A percentile compares a stretch with the other conserved stretches of the same genome.
Conservation (phyloP, 2,113 vertebrate species). For the Caranx melampygus region DNA sequence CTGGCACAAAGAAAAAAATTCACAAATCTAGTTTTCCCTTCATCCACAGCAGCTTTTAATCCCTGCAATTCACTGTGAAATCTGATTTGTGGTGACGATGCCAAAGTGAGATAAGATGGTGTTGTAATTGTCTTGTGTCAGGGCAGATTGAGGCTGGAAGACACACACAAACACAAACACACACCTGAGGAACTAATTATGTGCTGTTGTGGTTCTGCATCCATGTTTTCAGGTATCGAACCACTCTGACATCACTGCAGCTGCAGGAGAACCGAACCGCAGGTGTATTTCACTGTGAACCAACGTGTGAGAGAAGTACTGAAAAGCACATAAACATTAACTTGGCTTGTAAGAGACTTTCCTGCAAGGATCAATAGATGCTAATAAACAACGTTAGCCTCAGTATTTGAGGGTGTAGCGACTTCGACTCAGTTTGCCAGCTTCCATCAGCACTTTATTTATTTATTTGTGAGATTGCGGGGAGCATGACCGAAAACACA, state of each 20-base stretch:
- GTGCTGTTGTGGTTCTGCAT: background rate
- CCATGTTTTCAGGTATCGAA: background rate
- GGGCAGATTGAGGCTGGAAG: slow-evolving; percentile 10
- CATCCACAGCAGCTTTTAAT: slow-evolving; percentile 21
- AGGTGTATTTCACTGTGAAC: background rate
- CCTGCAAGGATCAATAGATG: slow-evolving; percentile 35
- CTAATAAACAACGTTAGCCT: slow-evolving; percentile 9
- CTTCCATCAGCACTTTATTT: slow-evolving; percentile 17
- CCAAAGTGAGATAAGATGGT: slow-evolving; percentile 51
- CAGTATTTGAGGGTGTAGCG: background rate
- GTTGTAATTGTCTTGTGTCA: slow-evolving; percentile 51
- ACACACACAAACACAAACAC: slow-evolving; percentile 7
- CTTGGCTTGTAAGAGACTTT: slow-evolving; percentile 5
- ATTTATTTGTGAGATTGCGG: background rate
- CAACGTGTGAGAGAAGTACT: slow-evolving; percentile 1
- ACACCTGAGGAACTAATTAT: slow-evolving; percentile 32
- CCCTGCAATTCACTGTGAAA: slow-evolving; percentile 63
- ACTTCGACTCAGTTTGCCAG: background rate
- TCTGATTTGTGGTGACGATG: slow-evolving; percentile 65
- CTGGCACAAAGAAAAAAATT: slow-evolving; percentile 8
- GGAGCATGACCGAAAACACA: slow-evolving; percentile 10
- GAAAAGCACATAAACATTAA: slow-evolving; percentile 16
- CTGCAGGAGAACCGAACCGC: background rate
- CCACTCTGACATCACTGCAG: background rate
- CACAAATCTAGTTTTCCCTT: slow-evolving; percentile 27